Base-by-base conservation (phyloP, 1,140 invertebrate species). In the Yoshiicerus persimilis region DNA sequence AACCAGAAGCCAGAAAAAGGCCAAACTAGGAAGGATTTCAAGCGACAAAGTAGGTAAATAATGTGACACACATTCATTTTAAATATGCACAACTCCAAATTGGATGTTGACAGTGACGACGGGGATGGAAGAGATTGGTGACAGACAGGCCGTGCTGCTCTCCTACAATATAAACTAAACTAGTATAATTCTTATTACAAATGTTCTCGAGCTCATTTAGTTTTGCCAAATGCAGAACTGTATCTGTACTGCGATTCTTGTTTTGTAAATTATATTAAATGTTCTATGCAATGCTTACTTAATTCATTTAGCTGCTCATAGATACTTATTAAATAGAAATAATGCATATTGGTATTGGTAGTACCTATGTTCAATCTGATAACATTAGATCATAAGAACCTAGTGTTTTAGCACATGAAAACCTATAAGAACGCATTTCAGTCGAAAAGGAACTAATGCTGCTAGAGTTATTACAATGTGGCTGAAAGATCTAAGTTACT, bases 31-130 rank as follows among this genome's bases (percentile, higher is more conserved):
- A 80, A 80, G 75, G 75, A 80, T 80, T 80, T 34, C 34, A 5
- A 80, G 75, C 34, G 75, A 80, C 75, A 80, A 80, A 80, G 75
- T 80, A 80, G 75, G 75, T 80, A 80, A 80, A 80, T 80, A 80
- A 80, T 80, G 75, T 80, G 75, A 80, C 75, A 80, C 75, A 80
- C 75, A 80, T 80, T 80, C 75, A 80, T 80, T 80, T 80, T 80
- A 80, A 80, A 80, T 80, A 80, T 80, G 34, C 75, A 80, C 75
- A 80, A 80, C 32, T 80, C 75, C 75, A 80, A 80, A 80, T 80
- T 36, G 75, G 75, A 80, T 80, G 75, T 16, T 80, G 75, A 80
- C 75, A 80, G 75, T 80, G 75, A 80, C 75, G 75, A 80, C 75
- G 75, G 30, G 75, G 75, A 80, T 80, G 75, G 32, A 80, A 80